Base-by-base conservation (phyloP, 1,140 invertebrate species). In the Delia radicum region DNA sequence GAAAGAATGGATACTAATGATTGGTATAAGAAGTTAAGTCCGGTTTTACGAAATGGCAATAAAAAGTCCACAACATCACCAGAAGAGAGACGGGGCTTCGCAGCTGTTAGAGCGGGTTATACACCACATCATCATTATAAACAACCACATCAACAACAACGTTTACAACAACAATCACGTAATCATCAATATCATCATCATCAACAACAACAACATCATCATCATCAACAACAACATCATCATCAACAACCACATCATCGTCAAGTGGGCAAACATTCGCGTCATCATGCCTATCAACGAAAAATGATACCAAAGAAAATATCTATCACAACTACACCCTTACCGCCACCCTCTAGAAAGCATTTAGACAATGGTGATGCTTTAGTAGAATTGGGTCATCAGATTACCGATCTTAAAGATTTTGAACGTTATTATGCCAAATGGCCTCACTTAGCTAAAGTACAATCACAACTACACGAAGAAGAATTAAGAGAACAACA, bases 371-470 rank as follows among this genome's bases (percentile, higher is more conserved):
- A 21, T 12, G 8, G 33, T 13, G 13, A 61, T 29, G 26, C 37
- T 61, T 61, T 76, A 2, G 78, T 63, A 12, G 31, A 78, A 46
- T 62, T 82, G 55, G 81, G 80, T 10, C 83, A 85, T 74, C 83
- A 85, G 73, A 84, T 84, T 8, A 84, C 82, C 27, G 80, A 84
- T 7, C 62, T 84, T 63, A 79, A 85, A 63, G 81, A 84, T 13
- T 76, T 85, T n/a, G 79, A 82, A n/a, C 80, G 80, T 6, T 82
- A 83, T 65, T 83, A 83, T 33, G 82, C 80, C 79, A 85, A 85
- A 63, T 85, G 83, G 83, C 83, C 83, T 13, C 83, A 85, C 77
- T 77, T 85, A 65, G 80, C 82, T 24, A 79, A 80, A 21, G 80
- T 85, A 0, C 82, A 85, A 75, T 83, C 81, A 33, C 83, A 85